phyloP scores from a whole-genome alignment of 2,113 vertebrate genomes.

The Oreotragus oreotragus region DNA sequence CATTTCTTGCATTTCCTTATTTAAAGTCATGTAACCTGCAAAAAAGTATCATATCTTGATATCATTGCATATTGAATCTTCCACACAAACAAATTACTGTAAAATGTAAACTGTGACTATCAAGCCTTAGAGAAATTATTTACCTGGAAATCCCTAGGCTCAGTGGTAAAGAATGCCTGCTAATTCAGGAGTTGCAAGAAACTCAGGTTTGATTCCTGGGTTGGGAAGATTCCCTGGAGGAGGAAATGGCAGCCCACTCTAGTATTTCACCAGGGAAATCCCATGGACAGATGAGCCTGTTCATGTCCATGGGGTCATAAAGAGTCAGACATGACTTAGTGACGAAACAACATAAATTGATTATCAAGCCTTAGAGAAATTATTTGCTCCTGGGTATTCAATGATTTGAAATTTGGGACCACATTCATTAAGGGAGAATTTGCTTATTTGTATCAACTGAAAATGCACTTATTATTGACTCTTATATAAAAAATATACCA shows the following conservation, averaged over 20 bases:
- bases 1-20: neutral
- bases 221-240: neutral
- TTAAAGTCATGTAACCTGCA: neutral
- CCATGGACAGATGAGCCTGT: neutral
- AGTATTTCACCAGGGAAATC: neutral
- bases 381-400: neutral
- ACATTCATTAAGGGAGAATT: conserved; percentile 14
- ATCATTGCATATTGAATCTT: neutral
- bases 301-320: neutral
- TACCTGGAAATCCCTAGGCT: neutral
- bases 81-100: neutral
- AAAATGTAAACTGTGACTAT: neutral
- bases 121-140: neutral
- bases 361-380: neutral
- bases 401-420: neutral
- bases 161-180: neutral
- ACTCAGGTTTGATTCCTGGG: neutral
- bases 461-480: conserved; percentile 10
- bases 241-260: neutral
- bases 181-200: neutral
- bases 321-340: neutral
- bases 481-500: neutral
- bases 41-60: neutral
- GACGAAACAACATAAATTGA: neutral
- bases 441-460: conserved; percentile 1